Percentiles rank a stretch among this genome's conserved stretches.
phyloP scores from a whole-genome alignment of 1,140 invertebrate species.

The Saxidomus purpurata region DNA sequence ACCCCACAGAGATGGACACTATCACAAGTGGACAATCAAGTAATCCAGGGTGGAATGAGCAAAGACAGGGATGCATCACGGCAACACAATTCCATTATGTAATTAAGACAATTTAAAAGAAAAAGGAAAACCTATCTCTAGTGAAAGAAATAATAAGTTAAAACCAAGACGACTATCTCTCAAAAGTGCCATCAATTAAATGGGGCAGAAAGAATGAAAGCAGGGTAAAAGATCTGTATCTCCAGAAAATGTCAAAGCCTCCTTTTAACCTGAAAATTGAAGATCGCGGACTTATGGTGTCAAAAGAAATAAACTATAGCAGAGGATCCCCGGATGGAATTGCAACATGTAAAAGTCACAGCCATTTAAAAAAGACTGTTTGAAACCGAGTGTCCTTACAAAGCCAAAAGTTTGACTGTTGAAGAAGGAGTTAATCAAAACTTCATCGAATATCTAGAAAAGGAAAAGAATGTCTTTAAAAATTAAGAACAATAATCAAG shows the following conservation, averaged over 20 bases:
- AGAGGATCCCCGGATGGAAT: constrained; percentile 33
- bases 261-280: not conserved
- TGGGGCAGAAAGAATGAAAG: constrained; percentile 24
- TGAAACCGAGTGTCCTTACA: constrained; percentile 16
- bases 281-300: constrained; percentile 7
- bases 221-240: not conserved
- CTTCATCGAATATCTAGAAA: constrained; percentile 28
- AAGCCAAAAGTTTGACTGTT: not conserved
- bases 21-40: not conserved
- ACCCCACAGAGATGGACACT: not conserved
- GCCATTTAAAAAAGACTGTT: not conserved
- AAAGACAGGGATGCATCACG: not conserved
- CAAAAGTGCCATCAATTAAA: constrained; percentile 3
- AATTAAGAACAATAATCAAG: not conserved
- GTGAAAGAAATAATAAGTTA: not conserved
- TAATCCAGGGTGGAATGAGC: not conserved
- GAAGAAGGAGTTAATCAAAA: not conserved
- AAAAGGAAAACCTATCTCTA: not conserved
- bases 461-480: not conserved
- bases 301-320: not conserved
- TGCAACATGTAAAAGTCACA: not conserved
- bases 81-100: not conserved
- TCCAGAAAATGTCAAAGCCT: not conserved
- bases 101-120: not conserved
- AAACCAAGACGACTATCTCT: not conserved